phyloP scores from a whole-genome alignment of 2,113 vertebrate genomes.

The Pelusios castaneus region DNA sequence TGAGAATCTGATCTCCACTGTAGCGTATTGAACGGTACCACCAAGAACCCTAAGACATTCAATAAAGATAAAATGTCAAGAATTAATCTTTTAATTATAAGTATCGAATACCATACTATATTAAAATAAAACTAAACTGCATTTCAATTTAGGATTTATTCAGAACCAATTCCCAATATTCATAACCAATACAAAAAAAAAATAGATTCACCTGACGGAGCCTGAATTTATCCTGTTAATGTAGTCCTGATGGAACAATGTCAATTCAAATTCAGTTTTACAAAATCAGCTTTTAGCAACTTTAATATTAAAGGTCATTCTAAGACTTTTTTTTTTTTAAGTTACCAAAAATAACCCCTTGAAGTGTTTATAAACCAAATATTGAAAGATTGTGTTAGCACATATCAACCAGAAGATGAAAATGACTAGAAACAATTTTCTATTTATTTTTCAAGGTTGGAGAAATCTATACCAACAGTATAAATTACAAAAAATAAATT shows the following conservation, averaged over 20 bases:
- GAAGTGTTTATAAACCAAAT: neutral
- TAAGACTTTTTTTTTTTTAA: neutral
- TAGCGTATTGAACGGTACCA: slow-evolving; percentile 99
- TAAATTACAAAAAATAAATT: neutral
- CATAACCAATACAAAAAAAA: neutral
- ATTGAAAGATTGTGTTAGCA: neutral
- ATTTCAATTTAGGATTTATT: neutral
- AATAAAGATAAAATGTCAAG: neutral
- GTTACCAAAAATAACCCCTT: neutral
- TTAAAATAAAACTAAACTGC: neutral
- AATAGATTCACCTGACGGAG: neutral
- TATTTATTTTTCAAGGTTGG: neutral
- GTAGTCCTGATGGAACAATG: neutral
- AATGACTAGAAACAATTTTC: neutral
- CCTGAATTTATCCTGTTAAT: neutral
- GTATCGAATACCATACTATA: neutral
- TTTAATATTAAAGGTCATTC: neutral
- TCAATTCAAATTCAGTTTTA: neutral
- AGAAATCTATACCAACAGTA: neutral
- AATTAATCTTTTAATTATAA: neutral
- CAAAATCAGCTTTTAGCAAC: neutral
- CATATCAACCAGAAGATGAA: neutral
- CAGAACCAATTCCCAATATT: neutral
- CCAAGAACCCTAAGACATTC: slow-evolving; percentile 91
- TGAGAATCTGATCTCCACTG: slow-evolving; percentile 98